Evolutionary conservation across 2,113 vertebrate genomes (phyloP).

Genomic region (Pomatostomus ruficeps): DNA sequence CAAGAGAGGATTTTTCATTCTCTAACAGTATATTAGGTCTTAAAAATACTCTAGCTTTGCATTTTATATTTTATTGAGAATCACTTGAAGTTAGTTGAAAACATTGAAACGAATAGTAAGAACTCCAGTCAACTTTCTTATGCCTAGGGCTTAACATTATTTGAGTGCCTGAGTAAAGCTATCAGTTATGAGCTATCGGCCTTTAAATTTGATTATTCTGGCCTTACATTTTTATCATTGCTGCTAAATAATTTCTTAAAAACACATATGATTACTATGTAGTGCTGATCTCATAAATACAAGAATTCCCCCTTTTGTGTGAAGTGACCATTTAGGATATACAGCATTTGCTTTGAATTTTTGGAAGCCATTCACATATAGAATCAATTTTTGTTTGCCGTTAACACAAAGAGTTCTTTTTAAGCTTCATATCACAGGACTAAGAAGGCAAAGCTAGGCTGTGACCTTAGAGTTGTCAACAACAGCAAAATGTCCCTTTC

Average conservation of each 20-base stretch:
- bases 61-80: neutral
- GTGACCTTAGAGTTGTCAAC: neutral
- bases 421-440: neutral
- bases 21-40: neutral
- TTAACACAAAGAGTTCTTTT: neutral
- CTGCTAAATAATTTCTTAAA: neutral
- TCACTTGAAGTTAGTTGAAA: neutral
- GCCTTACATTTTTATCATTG: neutral
- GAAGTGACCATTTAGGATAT: neutral
- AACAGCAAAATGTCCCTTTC: neutral
- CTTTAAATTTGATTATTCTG: neutral
- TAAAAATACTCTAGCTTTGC: neutral
- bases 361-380: neutral
- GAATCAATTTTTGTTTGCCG: neutral
- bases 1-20: neutral
- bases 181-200: neutral
- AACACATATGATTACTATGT: neutral
- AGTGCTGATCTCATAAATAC: neutral
- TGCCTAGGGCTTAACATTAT: neutral
- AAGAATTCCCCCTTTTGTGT: neutral
- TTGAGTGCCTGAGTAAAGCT: neutral
- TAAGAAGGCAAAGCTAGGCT: neutral
- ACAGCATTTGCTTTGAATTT: neutral
- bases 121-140: neutral
- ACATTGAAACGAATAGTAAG: neutral